Base-by-base conservation (phyloP, 1,140 invertebrate species). In the Calosoma granatense region DNA sequence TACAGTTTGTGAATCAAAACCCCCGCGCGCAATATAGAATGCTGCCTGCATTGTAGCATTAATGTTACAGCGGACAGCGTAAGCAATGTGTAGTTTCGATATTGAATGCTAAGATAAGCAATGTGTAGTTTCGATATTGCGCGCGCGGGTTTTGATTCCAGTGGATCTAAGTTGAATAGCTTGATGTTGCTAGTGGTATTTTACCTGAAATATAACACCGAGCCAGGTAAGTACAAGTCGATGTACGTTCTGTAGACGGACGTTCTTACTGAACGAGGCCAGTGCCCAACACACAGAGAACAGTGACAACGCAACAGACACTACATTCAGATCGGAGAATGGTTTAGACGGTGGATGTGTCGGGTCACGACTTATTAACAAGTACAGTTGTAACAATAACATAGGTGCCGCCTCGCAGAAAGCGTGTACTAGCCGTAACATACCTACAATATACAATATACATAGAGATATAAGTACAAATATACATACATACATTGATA, bases 201-300 rank as follows among this genome's bases (percentile, higher is more conserved):
- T 53, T 65, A 79, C 77, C 71, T 89, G 86, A 60, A 87, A 88
- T 52, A 92, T 83, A n/a, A 92, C 90, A 1, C 91, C 90, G 6
- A 93, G 78, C 88, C 90, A 93, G 0, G 90, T 92, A 1, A 94
- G 75, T 0, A 93, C 88, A 1, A 93, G 76, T 56, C 86, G 79
- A 67, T 93, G 88, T 0, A 92, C 81, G 70, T 91, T 90, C 62
- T 85, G 80, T 60, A 83, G 71, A 1, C 87, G 73, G 19, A 91
- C 83, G 69, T 92, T 88, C 73, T 93, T 92, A 65, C 86, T 90
- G 70, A 92, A 94, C 55, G 89, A 92, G 15, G 91, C 90, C 17
- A 95, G 75, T 19, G 90, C 87, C 92, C 92, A 94, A 65, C 89
- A 92, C 19, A 92, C 85, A 58, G 84, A 90, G 74, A 93, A 87